Percentiles rank a stretch among this genome's conserved stretches.
phyloP scores from a whole-genome alignment of 1,140 invertebrate genomes.

The Nymphalis io region DNA sequence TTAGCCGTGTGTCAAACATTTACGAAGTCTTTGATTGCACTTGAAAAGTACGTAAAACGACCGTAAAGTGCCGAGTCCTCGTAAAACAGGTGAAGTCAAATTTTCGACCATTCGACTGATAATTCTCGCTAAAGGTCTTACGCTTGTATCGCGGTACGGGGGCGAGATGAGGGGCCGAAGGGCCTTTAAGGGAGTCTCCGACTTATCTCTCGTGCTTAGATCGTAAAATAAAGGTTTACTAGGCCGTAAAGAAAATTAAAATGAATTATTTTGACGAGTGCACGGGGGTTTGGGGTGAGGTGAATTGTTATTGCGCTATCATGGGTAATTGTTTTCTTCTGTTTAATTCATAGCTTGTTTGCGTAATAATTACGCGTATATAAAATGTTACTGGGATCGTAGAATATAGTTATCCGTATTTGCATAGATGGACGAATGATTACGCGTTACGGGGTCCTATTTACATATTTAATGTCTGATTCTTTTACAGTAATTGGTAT shows the following conservation, averaged over 20 bases:
- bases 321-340: conserved; percentile 71
- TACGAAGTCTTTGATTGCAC: conserved; percentile 12
- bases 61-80: conserved; percentile 30
- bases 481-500: neutral
- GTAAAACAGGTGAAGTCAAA: conserved; percentile 38
- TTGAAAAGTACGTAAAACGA: conserved; percentile 2
- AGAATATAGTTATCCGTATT: conserved; percentile 35
- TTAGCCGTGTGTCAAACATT: neutral
- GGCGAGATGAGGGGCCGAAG: conserved; percentile 52
- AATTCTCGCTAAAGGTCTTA: conserved; percentile 20
- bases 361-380: conserved; percentile 44
- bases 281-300: conserved; percentile 63
- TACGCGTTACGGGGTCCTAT: neutral
- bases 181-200: conserved; percentile 71
- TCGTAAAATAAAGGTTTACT: conserved; percentile 80
- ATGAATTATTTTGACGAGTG: conserved; percentile 80
- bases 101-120: conserved; percentile 37
- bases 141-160: conserved; percentile 32
- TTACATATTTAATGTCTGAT: neutral
- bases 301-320: conserved; percentile 67
- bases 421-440: conserved; percentile 27
- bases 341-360: conserved; percentile 63
- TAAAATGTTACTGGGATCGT: conserved; percentile 28
- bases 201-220: conserved; percentile 68
- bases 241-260: conserved; percentile 79